Evolutionary conservation across 2,113 vertebrate species (phyloP), one percentile per base, ranked within the genome.

Genomic region (Melanerpes formicivorus): DNA sequence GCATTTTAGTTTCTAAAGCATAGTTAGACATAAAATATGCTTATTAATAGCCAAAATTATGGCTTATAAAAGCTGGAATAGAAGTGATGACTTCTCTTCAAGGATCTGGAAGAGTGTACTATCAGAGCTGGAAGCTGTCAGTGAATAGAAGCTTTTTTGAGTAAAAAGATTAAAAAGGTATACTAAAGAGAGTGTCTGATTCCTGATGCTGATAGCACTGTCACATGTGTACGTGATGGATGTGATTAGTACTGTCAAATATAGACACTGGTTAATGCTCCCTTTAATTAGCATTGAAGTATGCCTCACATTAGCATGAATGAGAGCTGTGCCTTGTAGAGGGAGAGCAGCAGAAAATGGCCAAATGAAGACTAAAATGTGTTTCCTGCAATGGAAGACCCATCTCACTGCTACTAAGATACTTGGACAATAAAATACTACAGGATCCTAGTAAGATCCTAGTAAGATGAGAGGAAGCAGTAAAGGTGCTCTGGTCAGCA

Each of bases 161-260:
- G 54, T 79, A 62, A 91, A 90, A 75, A 84, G 60, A 73, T 80
- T 23, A 78, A 65, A 87, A 87, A 95, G 29, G 13, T 93, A 40
- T 60, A 83, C 78, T 71, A 60, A 93, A 87, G 54, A 87, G 52
- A 92, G 48, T 14, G 4, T 93, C 90, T 94, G 79, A 89, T 80
- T 85, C 76, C 30, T 3, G 16, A 54, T 80, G 75, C 76, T 86
- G 90, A 87, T 90, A 85, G 84, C 44, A 77, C 79, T 94, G 92
- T 92, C 94, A 92, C 62, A 65, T 42, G 54, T 84, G 70, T 58
- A 83, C 40, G 30, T 93, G 95, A 93, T 86, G 66, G 88, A 93
- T 95, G 70, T 88, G 93, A 94, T 92, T 76, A 78, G 70, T 69
- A 71, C 73, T 76, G 86, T 95, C 95, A 95, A 90, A 96, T 91